These are phyloP conservation scores for Stenotaenia linearis DNA, from an alignment of 2,888 invertebrate species.

Conservation along the genomic window DNA sequence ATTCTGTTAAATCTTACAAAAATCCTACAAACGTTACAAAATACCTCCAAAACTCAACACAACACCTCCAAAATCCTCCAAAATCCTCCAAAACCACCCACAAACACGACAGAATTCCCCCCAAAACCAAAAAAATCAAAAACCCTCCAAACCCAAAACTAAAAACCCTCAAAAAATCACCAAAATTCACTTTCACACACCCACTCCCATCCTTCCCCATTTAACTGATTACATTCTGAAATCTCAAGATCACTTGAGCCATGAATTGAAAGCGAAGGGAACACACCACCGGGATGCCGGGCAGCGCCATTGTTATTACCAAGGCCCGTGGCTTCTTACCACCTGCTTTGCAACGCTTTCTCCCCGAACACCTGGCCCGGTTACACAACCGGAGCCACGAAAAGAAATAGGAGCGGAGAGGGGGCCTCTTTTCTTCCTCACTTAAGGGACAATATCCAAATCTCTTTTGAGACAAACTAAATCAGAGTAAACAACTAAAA, in stretches of 20 bases:
- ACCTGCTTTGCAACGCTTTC: not conserved
- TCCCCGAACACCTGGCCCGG: not conserved
- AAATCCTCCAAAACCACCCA: too few relatives aligned
- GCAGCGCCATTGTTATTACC: not conserved
- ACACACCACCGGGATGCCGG: not conserved
- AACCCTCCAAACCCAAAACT: too few relatives aligned
- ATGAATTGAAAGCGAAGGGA: not conserved
- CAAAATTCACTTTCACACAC: too few relatives aligned
- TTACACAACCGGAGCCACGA: not conserved
- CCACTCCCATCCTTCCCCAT: too few relatives aligned
- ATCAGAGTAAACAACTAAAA: not conserved
- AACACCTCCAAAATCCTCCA: too few relatives aligned
- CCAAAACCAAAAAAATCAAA: too few relatives aligned
- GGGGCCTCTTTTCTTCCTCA: not conserved
- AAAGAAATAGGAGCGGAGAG: not conserved
- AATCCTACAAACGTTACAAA: too few relatives aligned
- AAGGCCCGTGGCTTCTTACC: constrained; percentile 1
- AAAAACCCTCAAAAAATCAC: too few relatives aligned
- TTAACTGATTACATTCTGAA: not conserved
- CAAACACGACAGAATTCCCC: too few relatives aligned
- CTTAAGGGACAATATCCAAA: not conserved
- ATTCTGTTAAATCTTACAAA: too few relatives aligned
- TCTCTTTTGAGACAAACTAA: not conserved
- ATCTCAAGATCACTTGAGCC: not conserved
- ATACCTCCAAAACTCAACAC: too few relatives aligned